Percentiles rank a stretch among this genome's conserved stretches.
These are phyloP conservation scores for Calephelis virginiensis DNA, from an alignment of 1,140 invertebrate species.

Conservation along the genomic window DNA sequence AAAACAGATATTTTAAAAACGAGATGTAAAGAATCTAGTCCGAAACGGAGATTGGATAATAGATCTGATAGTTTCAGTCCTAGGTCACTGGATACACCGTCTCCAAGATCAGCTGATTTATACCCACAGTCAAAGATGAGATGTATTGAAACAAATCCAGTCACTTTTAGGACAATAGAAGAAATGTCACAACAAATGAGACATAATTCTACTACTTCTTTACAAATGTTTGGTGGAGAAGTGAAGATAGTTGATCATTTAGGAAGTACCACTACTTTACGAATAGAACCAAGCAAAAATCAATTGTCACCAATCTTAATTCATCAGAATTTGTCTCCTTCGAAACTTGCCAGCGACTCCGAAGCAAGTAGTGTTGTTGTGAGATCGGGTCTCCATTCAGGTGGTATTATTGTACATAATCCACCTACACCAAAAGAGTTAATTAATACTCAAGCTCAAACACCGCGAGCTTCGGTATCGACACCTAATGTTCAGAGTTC, in stretches of 20 bases:
- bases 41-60: conserved; percentile 65
- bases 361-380: conserved; percentile 83
- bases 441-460: conserved; percentile 72
- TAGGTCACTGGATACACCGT: conserved; percentile 57
- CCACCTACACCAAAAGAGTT: conserved; percentile 76
- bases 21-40: conserved; percentile 56
- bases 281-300: conserved; percentile 82
- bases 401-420: conserved; percentile 85
- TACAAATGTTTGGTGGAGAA: conserved; percentile 89
- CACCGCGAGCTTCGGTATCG: conserved; percentile 79
- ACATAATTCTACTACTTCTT: conserved; percentile 77
- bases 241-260: conserved; percentile 84
- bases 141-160: conserved; percentile 74
- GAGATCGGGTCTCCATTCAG: conserved; percentile 85
- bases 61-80: conserved; percentile 72
- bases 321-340: conserved; percentile 71
- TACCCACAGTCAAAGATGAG: conserved; percentile 77
- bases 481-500: conserved; percentile 80
- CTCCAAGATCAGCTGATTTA: conserved; percentile 57
- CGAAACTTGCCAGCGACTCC: conserved; percentile 60
- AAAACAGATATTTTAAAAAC: conserved; percentile 58
- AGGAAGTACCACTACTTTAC: conserved; percentile 84
- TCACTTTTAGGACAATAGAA: conserved; percentile 78
- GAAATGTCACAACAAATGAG: conserved; percentile 76
- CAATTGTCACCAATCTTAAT: conserved; percentile 75